Percentiles rank a stretch among this genome's conserved stretches.
Evolutionary conservation across 35 echinoderm and acorn worm genomes (phyloP).

Genomic region (Hemicentrotus pulcherrimus): DNA sequence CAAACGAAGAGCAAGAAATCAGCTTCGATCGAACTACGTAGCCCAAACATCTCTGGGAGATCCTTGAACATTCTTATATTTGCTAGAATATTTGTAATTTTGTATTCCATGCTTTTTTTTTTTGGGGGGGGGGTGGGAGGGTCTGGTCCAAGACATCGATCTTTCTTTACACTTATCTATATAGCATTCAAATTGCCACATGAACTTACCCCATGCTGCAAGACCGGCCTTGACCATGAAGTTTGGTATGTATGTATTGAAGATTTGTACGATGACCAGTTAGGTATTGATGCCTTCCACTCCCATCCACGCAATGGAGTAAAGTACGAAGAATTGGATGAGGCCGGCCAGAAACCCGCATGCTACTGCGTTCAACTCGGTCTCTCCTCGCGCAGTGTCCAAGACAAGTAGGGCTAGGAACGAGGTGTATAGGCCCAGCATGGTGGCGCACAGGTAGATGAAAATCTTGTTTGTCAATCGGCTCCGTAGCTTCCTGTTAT

Average conservation of each 20-base stretch:
- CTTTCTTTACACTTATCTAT: too few relatives aligned
- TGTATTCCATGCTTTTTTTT: too few relatives aligned
- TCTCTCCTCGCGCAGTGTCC: background rate
- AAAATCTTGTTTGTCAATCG: background rate
- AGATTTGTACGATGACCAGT: constrained; percentile 64
- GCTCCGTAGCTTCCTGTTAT: constrained; percentile 23
- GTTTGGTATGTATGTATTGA: constrained; percentile 57
- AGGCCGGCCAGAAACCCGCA: constrained; percentile 62
- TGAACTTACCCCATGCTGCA: constrained; percentile 71
- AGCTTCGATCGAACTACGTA: too few relatives aligned
- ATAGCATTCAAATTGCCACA: too few relatives aligned
- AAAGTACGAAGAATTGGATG: constrained; percentile 73
- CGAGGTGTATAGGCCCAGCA: background rate
- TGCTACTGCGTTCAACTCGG: background rate
- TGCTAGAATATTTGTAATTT: too few relatives aligned
- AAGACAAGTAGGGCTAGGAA: background rate
- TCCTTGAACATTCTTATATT: too few relatives aligned
- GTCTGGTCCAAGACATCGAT: too few relatives aligned
- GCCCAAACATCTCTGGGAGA: too few relatives aligned
- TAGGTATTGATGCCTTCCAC: constrained; percentile 76
- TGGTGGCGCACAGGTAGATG: constrained; percentile 28
- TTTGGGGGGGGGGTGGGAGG: too few relatives aligned
- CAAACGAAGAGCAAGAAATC: too few relatives aligned
- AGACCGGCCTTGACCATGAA: constrained; percentile 72
- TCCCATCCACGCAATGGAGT: constrained; percentile 72